Percentiles rank a stretch among this genome's conserved stretches.
phyloP scores from a whole-genome alignment of 2,888 invertebrate species.

The Cinara cedri region DNA sequence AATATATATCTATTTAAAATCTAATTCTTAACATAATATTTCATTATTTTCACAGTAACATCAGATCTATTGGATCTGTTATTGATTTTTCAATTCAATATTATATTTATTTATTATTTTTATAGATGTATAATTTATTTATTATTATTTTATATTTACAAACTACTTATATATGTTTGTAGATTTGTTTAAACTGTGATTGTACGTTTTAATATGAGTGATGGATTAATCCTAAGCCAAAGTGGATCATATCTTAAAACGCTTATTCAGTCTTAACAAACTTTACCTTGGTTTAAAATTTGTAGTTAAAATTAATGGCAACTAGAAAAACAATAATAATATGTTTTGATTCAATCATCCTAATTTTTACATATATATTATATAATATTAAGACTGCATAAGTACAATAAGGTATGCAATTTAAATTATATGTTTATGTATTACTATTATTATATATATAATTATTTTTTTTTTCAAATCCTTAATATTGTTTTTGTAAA shows the following conservation, averaged over 20 bases:
- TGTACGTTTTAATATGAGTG: constrained; percentile 5
- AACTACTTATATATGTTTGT: constrained; percentile 3
- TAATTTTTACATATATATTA: constrained; percentile 20
- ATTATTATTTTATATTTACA: not conserved
- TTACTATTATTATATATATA: constrained; percentile 31
- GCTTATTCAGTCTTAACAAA: constrained; percentile 13
- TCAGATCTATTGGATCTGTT: constrained; percentile 27
- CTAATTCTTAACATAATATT: too few species aligned
- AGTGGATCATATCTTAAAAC: constrained; percentile 23
- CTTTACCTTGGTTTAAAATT: not conserved
- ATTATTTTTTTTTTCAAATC: constrained; percentile 18
- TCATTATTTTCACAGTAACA: not conserved
- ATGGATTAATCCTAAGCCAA: constrained; percentile 10
- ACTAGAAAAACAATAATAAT: constrained; percentile 2
- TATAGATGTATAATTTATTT: not conserved
- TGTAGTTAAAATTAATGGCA: not conserved
- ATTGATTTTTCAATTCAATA: not conserved
- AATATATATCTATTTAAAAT: too few species aligned
- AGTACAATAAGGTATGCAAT: constrained; percentile 41
- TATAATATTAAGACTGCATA: constrained; percentile 32
- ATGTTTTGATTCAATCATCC: constrained; percentile 8
- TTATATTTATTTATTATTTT: not conserved
- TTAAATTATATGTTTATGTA: not conserved
- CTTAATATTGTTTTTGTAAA: constrained; percentile 30
- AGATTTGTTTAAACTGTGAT: constrained; percentile 34